phyloP scores from a whole-genome alignment of 2,888 invertebrate species.

The Dynastes tityus region DNA sequence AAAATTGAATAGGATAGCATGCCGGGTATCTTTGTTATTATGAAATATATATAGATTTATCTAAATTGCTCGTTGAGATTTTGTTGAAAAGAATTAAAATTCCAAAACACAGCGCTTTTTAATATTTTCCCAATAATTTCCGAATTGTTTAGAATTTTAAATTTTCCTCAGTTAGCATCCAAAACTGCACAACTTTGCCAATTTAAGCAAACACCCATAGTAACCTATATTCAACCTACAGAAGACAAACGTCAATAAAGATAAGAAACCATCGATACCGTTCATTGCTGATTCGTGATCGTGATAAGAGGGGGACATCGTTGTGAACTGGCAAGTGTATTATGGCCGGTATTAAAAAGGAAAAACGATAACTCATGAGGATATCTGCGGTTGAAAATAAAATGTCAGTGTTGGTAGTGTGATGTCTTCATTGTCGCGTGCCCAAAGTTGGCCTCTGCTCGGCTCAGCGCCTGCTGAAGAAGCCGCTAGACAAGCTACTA shows the following conservation, averaged over 20 bases:
- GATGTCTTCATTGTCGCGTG: slow-evolving; percentile 71
- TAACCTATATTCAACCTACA: too few relatives aligned
- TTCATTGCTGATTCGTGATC: neutral
- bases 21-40: too few relatives aligned
- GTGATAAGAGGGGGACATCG: slow-evolving; percentile 2
- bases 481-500: slow-evolving; percentile 63
- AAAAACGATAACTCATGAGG: neutral
- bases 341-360: neutral
- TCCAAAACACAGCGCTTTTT: too few relatives aligned
- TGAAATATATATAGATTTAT: too few relatives aligned
- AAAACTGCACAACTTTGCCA: too few relatives aligned
- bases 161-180: too few relatives aligned
- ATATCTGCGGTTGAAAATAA: slow-evolving; percentile 32
- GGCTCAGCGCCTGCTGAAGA: slow-evolving; percentile 73
- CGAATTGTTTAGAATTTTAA: too few relatives aligned
- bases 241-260: neutral
- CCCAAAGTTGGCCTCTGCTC: slow-evolving; percentile 73
- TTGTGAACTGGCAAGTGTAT: slow-evolving; percentile 2
- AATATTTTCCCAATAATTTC: too few relatives aligned
- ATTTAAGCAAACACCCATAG: too few relatives aligned
- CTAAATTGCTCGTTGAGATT: too few relatives aligned
- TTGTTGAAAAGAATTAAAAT: too few relatives aligned
- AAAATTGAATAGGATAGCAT: too few relatives aligned
- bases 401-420: slow-evolving; percentile 51
- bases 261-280: neutral